phyloP scores from a whole-genome alignment of 2,797 vertebrate species.

The Artibeus lituratus region DNA sequence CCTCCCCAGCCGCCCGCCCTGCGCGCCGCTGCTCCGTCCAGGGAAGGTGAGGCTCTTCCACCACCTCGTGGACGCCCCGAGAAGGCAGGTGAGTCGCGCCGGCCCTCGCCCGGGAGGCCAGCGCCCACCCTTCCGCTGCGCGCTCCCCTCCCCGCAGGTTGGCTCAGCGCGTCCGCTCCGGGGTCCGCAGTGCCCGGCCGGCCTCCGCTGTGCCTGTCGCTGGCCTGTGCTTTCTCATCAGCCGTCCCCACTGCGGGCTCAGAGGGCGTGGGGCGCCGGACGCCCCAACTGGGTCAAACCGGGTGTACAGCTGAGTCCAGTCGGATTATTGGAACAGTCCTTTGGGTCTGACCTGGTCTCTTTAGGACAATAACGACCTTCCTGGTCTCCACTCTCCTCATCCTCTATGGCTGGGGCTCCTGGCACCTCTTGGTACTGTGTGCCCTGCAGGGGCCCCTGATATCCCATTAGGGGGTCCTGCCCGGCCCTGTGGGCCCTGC shows the following conservation, averaged over 20 bases:
- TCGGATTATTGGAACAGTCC: not conserved
- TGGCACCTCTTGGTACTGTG: not conserved
- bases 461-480: fast-evolving
- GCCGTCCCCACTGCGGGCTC: fast-evolving
- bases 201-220: not conserved
- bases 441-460: not conserved
- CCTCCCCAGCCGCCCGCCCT: not conserved
- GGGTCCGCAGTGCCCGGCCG: not conserved
- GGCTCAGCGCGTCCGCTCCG: not conserved
- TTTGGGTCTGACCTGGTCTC: not conserved
- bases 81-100: not conserved
- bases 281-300: not conserved
- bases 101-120: not conserved
- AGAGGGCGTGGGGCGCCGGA: not conserved
- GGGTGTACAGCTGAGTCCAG: not conserved
- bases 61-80: conserved; percentile 39
- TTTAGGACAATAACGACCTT: not conserved
- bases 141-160: not conserved
- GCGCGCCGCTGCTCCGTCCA: not conserved
- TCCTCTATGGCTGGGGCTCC: not conserved
- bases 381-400: no score
- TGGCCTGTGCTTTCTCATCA: not conserved
- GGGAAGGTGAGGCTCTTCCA: not conserved
- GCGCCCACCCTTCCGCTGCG: not conserved
- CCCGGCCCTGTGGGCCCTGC: not conserved